Evolutionary conservation across 2,888 invertebrate species (phyloP).

Genomic region (Punctoribates punctum): DNA sequence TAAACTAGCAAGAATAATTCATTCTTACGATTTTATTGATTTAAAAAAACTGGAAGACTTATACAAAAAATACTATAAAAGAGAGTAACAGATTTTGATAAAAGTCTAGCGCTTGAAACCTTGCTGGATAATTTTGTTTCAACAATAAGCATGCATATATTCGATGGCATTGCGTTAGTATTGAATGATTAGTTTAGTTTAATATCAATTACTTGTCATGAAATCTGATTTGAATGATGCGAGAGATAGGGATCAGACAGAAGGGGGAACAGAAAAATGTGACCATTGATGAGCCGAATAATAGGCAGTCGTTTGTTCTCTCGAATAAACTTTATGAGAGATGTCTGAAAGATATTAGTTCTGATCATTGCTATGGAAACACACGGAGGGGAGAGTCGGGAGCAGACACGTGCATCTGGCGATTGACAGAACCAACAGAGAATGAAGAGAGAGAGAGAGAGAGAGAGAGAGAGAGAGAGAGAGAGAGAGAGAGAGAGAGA

Average conservation of each 20-base stretch:
- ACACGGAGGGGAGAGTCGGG: not conserved
- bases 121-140: not conserved
- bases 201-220: conserved; percentile 35
- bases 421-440: not conserved
- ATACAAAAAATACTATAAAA: no score
- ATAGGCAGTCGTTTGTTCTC: not conserved
- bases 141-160: not conserved
- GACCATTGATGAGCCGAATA: conserved; percentile 16
- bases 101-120: no score
- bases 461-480: conserved; percentile 1
- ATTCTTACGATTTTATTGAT: no score
- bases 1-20: no score
- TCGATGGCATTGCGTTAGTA: conserved; percentile 18
- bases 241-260: not conserved
- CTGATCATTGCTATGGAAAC: conserved; percentile 12
- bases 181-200: conserved; percentile 21
- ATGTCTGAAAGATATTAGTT: not conserved
- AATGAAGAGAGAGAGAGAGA: not conserved
- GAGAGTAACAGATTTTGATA: no score
- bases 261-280: not conserved
- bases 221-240: conserved; percentile 18
- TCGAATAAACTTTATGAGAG: conserved; percentile 15
- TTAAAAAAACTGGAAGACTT: no score
- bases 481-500: not conserved
- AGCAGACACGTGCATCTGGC: conserved; percentile 20